Evolutionary conservation across 1,140 invertebrate species (phyloP).

Genomic region (Amyelois transitella): DNA sequence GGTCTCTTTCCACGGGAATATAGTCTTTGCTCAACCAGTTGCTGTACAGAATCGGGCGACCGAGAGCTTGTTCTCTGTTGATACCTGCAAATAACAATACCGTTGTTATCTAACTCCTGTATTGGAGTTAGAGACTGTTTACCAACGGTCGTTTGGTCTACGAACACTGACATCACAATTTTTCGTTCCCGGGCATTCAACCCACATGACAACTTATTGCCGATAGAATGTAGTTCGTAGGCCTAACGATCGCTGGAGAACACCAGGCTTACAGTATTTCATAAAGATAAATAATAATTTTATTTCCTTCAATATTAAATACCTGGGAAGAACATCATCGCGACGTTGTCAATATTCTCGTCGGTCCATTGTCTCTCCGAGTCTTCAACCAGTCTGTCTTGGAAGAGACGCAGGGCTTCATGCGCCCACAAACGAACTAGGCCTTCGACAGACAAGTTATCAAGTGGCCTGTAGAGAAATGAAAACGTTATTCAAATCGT

Average conservation of each 20-base stretch:
- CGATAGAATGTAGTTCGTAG: too few species aligned
- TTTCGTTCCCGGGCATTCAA: too few species aligned
- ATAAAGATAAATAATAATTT: too few species aligned
- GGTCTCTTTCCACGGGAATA: conserved; percentile 95
- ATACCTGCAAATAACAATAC: conserved; percentile 72
- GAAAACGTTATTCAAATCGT: too few species aligned
- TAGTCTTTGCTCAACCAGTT: conserved; percentile 99
- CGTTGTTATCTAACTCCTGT: too few species aligned
- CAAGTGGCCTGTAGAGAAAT: conserved; percentile 92
- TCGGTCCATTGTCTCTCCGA: conserved; percentile 98
- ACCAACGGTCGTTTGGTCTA: too few species aligned
- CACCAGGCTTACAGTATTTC: too few species aligned
- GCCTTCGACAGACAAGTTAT: conserved; percentile 93
- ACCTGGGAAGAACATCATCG: conserved; percentile 95
- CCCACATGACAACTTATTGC: too few species aligned
- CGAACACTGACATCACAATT: too few species aligned
- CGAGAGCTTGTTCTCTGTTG: conserved; percentile 88
- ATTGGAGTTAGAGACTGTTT: too few species aligned
- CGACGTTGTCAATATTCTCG: conserved; percentile 96
- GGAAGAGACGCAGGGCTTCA: conserved; percentile 97
- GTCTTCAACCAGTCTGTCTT: conserved; percentile 96
- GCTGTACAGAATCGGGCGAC: conserved; percentile 95
- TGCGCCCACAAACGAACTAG: conserved; percentile 98
- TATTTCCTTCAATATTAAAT: conserved; percentile 2
- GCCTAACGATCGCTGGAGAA: too few species aligned